Conservation (phyloP, 2,888 invertebrate species). For the Malachius bipustulatus region DNA sequence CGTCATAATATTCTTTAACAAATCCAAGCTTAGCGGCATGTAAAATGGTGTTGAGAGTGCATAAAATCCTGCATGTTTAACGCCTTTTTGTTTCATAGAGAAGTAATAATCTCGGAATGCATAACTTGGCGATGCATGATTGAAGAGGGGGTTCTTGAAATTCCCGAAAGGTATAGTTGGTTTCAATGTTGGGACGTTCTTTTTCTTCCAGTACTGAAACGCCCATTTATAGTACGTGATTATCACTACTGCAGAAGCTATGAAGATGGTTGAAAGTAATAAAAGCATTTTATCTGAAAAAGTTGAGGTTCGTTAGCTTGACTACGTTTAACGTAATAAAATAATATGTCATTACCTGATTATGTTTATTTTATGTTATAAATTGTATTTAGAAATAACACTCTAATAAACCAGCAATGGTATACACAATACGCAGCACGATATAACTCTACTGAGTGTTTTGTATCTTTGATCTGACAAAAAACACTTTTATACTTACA, state of each 20-base stretch:
- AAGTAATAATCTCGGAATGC: slow-evolving; percentile 47
- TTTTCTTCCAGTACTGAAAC: slow-evolving; percentile 47
- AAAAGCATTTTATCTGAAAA: no score
- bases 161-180: slow-evolving; percentile 52
- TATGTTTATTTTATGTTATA: no score
- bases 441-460: no score
- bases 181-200: slow-evolving; percentile 43
- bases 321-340: no score
- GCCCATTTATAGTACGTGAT: slow-evolving; percentile 36
- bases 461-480: no score
- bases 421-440: no score
- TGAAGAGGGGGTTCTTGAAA: slow-evolving; percentile 42
- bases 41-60: slow-evolving; percentile 49
- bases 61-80: slow-evolving; percentile 46
- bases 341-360: no score
- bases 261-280: no score
- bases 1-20: slow-evolving; percentile 45
- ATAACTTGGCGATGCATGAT: slow-evolving; percentile 47
- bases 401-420: no score
- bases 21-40: slow-evolving; percentile 47
- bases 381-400: no score
- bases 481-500: no score
- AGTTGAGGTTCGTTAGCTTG: no score
- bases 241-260: slow-evolving; percentile 11
- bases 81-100: slow-evolving; percentile 35